These are phyloP conservation scores for Gallirallus australis DNA, from an alignment of 2,797 vertebrate genomes.

Conservation along the genomic window DNA sequence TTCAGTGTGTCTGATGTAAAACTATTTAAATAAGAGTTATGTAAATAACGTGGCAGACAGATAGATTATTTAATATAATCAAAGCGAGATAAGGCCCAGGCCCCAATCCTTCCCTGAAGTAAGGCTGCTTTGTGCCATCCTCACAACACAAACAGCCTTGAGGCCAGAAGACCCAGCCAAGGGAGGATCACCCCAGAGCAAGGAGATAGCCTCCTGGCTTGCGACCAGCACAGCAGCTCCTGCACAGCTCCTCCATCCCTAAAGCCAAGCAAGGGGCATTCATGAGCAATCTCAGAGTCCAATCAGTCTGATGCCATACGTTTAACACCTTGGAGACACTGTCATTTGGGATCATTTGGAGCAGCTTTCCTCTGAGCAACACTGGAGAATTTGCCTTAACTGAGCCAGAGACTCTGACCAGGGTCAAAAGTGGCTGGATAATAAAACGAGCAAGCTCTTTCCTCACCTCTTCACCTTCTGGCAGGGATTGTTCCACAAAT, in stretches of 20 bases:
- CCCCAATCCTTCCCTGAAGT: conserved; percentile 50
- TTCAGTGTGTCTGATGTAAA: conserved; percentile 72
- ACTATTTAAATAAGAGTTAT: conserved; percentile 71
- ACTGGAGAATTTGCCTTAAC: not conserved
- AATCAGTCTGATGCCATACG: not conserved
- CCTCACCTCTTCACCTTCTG: not conserved
- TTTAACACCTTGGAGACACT: not conserved
- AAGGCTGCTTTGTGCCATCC: conserved; percentile 62
- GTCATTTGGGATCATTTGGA: not conserved
- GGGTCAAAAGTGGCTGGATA: not conserved
- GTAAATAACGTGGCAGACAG: conserved; percentile 66
- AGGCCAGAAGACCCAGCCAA: conserved; percentile 50
- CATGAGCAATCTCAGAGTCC: not conserved
- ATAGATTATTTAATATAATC: conserved; percentile 71
- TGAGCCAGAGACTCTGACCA: not conserved
- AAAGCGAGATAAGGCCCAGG: conserved; percentile 49
- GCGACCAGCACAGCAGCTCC: conserved; percentile 11
- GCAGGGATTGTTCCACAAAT: not conserved
- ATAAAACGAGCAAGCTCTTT: not conserved
- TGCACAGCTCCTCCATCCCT: not conserved
- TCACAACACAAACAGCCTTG: conserved; percentile 18
- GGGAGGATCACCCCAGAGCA: conserved; percentile 17
- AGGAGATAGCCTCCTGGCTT: conserved; percentile 34
- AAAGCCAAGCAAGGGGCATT: not conserved
- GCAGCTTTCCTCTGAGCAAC: not conserved